A percentile compares a stretch with the other conserved stretches of the same genome.
Conservation (phyloP, 2,888 invertebrate species). For the Pterostichus niger region DNA sequence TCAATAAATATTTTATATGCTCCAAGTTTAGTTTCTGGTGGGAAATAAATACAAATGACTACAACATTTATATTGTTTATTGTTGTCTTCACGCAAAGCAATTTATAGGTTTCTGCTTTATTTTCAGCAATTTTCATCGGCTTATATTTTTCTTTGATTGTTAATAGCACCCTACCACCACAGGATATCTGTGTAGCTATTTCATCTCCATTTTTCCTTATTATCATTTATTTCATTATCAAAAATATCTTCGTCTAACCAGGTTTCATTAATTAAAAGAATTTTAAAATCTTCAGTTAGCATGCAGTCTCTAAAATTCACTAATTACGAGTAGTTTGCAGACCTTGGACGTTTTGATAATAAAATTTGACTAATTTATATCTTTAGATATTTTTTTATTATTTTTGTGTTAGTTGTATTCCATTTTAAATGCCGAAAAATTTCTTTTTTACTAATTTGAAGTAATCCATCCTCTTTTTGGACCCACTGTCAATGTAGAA, state of each 20-base stretch:
- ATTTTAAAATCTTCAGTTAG: too few species aligned
- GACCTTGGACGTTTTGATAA: too few species aligned
- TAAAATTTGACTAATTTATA: too few species aligned
- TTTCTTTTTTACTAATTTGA: too few species aligned
- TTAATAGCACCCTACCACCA: not conserved
- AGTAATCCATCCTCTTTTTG: too few species aligned
- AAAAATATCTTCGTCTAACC: not conserved
- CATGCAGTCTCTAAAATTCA: too few species aligned
- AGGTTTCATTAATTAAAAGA: not conserved
- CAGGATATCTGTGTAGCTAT: not conserved
- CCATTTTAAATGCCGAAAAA: too few species aligned
- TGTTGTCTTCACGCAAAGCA: not conserved
- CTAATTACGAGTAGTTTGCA: too few species aligned
- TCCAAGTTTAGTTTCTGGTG: not conserved
- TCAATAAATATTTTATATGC: too few species aligned
- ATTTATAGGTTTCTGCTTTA: not conserved
- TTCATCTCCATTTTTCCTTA: not conserved
- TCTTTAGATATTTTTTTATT: too few species aligned
- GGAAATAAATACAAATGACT: constrained; percentile 1
- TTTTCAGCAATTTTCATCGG: not conserved
- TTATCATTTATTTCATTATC: not conserved
- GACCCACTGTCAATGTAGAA: too few species aligned
- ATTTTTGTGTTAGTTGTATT: too few species aligned
- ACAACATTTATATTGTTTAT: not conserved
- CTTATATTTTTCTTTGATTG: not conserved